Percentiles rank a stretch among this genome's conserved stretches.
phyloP scores from a whole-genome alignment of 2,888 invertebrate species.

The Chloroclystis v-ata region DNA sequence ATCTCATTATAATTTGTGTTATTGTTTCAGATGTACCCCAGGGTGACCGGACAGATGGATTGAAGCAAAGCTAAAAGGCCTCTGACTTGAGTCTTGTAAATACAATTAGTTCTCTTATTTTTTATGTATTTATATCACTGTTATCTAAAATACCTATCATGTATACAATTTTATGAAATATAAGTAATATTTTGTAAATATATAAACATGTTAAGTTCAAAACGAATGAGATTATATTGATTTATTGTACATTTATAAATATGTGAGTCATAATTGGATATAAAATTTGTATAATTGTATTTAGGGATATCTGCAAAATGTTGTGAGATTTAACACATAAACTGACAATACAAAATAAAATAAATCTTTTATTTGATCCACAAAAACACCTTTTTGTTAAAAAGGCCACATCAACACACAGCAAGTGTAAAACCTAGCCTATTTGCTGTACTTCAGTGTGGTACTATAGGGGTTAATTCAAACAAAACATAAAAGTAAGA shows the following conservation, averaged over 20 bases:
- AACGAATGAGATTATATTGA: slow-evolving; percentile 74
- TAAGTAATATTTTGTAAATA: slow-evolving; percentile 75
- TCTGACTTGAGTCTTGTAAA: slow-evolving; percentile 69
- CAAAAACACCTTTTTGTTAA: no score
- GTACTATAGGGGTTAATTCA: no score
- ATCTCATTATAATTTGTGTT: no score
- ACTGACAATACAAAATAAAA: slow-evolving; percentile 75
- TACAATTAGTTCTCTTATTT: slow-evolving; percentile 70
- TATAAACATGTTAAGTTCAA: slow-evolving; percentile 65
- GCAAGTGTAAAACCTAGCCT: no score
- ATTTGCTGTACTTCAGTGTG: no score
- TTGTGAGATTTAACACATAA: slow-evolving; percentile 74
- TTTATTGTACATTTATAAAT: slow-evolving; percentile 75
- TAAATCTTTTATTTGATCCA: slow-evolving; percentile 37
- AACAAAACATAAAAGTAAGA: slow-evolving; percentile 44
- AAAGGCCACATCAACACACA: no score
- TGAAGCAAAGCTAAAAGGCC: slow-evolving; percentile 41
- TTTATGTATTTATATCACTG: slow-evolving; percentile 75
- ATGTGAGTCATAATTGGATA: slow-evolving; percentile 72
- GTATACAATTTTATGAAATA: slow-evolving; percentile 76
- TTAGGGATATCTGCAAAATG: slow-evolving; percentile 68
- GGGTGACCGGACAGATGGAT: slow-evolving; percentile 79
- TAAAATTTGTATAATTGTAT: slow-evolving; percentile 69
- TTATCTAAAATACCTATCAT: slow-evolving; percentile 62
- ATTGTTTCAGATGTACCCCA: slow-evolving; percentile 79